These are phyloP conservation scores for Lycaena phlaeas DNA, from an alignment of 2,888 invertebrate species.

Conservation along the genomic window DNA sequence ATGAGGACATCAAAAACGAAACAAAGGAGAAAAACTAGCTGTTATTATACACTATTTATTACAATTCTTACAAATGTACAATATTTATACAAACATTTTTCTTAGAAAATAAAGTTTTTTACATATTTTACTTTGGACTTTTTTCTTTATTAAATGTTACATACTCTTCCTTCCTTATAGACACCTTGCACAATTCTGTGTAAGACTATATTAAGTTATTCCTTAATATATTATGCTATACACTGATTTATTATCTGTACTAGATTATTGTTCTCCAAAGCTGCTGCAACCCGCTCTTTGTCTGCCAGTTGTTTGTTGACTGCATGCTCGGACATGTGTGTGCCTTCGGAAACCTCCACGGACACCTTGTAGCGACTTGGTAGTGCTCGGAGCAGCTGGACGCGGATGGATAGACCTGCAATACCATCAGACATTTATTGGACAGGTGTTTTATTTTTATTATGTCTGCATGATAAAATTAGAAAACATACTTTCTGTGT, in stretches of 20 bases:
- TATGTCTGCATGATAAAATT: no score
- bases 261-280: constrained; percentile 93
- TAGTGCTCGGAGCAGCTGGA: constrained; percentile 88
- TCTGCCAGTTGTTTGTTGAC: constrained; percentile 98
- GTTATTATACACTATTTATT: background rate
- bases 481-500: no score
- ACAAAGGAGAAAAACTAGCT: constrained; percentile 40
- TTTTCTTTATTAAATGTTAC: background rate
- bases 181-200: no score
- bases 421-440: constrained; percentile 7
- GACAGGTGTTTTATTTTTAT: no score
- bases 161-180: background rate
- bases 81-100: constrained; percentile 6
- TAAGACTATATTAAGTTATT: no score
- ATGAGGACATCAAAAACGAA: constrained; percentile 61
- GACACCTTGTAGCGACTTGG: constrained; percentile 89
- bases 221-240: constrained; percentile 45
- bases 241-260: constrained; percentile 97
- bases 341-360: constrained; percentile 92
- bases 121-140: background rate
- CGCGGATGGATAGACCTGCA: constrained; percentile 88
- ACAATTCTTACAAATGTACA: background rate
- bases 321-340: constrained; percentile 91
- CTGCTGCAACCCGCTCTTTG: constrained; percentile 98
- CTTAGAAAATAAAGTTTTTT: constrained; percentile 12